Evolutionary conservation across 2,113 vertebrate genomes (phyloP).

Genomic region (Typhlomys cinereus): DNA sequence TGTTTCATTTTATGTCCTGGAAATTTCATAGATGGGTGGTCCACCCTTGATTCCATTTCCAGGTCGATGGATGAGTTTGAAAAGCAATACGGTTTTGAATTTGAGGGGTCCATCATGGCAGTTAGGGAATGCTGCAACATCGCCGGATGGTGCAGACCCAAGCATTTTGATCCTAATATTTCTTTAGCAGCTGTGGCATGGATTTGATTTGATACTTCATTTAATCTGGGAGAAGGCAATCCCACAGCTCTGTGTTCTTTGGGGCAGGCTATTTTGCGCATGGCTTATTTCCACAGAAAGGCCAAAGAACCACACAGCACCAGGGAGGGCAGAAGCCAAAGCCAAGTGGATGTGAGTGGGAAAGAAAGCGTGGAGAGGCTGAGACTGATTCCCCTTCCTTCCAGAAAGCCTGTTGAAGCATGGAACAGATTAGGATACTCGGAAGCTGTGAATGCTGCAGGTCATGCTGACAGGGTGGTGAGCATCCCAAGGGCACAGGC

Average conservation of each 20-base stretch:
- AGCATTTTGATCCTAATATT: background rate
- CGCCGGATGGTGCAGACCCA: background rate
- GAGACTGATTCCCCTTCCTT: constrained; percentile 49
- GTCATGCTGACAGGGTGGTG: constrained; percentile 46
- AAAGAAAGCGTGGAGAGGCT: constrained; percentile 50
- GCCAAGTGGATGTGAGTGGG: constrained; percentile 69
- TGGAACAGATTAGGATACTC: constrained; percentile 75
- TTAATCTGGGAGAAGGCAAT: constrained; percentile 75
- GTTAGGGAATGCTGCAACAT: background rate
- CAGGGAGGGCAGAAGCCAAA: constrained; percentile 26
- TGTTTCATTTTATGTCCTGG: background rate
- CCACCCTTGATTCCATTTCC: background rate
- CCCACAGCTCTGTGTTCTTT: constrained; percentile 75
- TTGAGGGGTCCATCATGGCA: background rate
- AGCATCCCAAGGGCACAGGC: constrained; percentile 66
- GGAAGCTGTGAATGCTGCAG: constrained; percentile 64
- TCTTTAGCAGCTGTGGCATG: constrained; percentile 63
- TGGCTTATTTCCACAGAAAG: constrained; percentile 72
- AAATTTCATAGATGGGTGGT: background rate
- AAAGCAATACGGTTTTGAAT: background rate
- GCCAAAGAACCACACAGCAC: constrained; percentile 56
- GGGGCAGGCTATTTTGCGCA: constrained; percentile 69
- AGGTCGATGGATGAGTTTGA: background rate
- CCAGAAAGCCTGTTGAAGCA: constrained; percentile 55
- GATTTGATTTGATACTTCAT: constrained; percentile 63